These are phyloP conservation scores for Heliconius hermathena DNA, from an alignment of 1,140 invertebrate species.

Conservation along the genomic window DNA sequence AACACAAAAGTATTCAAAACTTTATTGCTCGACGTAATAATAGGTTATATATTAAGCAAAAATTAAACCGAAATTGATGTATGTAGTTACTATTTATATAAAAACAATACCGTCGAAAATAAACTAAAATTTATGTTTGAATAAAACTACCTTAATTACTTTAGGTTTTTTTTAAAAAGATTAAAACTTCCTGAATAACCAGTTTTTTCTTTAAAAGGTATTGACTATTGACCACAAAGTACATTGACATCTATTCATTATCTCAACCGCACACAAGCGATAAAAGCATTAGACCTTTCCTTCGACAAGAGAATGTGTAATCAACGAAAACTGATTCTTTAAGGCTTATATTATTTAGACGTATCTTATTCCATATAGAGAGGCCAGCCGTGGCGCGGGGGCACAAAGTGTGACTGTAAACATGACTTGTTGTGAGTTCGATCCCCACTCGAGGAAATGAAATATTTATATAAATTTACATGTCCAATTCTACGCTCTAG, in stretches of 20 bases:
- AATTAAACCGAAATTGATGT: no score
- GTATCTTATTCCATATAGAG: no score
- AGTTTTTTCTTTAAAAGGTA: slow-evolving; percentile 6
- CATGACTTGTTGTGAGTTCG: no score
- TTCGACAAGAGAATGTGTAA: background rate
- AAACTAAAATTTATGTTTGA: background rate
- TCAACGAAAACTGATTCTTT: background rate
- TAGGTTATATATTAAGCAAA: no score
- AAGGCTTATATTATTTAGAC: background rate
- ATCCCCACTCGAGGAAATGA: no score
- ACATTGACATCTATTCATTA: slow-evolving; percentile 1
- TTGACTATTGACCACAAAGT: slow-evolving; percentile 5
- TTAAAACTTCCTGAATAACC: slow-evolving; percentile 2
- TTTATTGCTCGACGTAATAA: no score
- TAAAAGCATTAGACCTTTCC: background rate
- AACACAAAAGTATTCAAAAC: no score
- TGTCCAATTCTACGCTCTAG: no score
- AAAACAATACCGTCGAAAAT: background rate
- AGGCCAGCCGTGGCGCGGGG: no score
- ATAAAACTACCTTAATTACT: background rate
- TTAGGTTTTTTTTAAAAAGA: background rate
- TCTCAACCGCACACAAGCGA: background rate
- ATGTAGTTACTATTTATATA: background rate
- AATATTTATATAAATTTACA: no score
- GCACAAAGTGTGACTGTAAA: no score